Percentiles rank a stretch among this genome's conserved stretches.
These are phyloP conservation scores for Alviniconcha strummeri DNA, from an alignment of 2,888 invertebrate species.

Conservation along the genomic window DNA sequence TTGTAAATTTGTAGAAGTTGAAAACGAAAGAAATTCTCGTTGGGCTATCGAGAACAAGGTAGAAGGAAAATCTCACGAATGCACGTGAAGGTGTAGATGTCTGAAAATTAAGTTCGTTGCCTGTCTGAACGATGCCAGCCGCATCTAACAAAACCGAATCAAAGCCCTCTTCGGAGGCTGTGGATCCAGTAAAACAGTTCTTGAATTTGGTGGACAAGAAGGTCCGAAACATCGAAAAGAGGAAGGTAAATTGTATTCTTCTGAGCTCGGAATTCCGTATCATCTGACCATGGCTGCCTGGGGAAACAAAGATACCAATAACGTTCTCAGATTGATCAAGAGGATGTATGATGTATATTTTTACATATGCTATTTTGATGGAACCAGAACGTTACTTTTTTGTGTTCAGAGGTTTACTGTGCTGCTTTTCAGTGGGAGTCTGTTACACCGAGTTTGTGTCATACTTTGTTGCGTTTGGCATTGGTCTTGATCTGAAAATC, in stretches of 20 bases:
- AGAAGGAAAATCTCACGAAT: slow-evolving; percentile 36
- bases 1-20: too few species aligned
- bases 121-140: slow-evolving; percentile 85
- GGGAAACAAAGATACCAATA: slow-evolving; percentile 6
- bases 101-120: slow-evolving; percentile 69
- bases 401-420: too few species aligned
- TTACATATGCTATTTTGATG: too few species aligned
- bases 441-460: neutral
- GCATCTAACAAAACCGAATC: slow-evolving; percentile 90
- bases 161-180: slow-evolving; percentile 79
- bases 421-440: neutral
- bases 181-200: slow-evolving; percentile 89
- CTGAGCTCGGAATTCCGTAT: neutral
- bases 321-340: neutral
- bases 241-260: slow-evolving; percentile 83
- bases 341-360: too few species aligned
- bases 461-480: neutral
- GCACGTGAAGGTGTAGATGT: slow-evolving; percentile 61
- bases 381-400: too few species aligned
- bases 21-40: neutral
- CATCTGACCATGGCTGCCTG: neutral
- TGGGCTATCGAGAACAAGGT: neutral
- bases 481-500: slow-evolving; percentile 27
- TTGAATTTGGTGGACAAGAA: slow-evolving; percentile 94
- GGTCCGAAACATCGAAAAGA: slow-evolving; percentile 96